Conservation (phyloP, 2,797 vertebrate species). For the Parotocinclus haroldoi region DNA sequence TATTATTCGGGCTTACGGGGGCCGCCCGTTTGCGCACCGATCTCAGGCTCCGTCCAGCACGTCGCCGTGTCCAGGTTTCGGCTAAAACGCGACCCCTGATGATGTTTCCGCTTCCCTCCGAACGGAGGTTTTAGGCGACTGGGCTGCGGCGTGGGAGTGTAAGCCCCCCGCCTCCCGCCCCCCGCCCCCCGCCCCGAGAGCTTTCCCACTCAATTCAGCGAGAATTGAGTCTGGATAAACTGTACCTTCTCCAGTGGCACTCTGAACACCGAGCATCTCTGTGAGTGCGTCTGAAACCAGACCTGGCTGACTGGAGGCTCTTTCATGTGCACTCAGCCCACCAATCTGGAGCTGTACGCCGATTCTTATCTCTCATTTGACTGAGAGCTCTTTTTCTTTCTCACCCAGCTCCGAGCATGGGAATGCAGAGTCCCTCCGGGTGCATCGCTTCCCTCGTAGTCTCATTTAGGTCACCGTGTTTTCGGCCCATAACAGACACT, state of each 20-base stretch:
- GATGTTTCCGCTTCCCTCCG: background rate
- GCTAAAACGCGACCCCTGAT: slow-evolving; percentile 27
- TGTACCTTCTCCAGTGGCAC: slow-evolving; percentile 6
- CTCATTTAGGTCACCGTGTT: too few relatives aligned
- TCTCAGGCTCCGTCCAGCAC: slow-evolving; percentile 5
- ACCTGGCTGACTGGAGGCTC: slow-evolving; percentile 13
- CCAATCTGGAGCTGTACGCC: slow-evolving; percentile 5
- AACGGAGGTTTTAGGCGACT: slow-evolving; percentile 2
- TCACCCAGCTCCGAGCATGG: background rate
- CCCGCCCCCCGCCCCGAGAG: background rate
- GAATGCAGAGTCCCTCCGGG: background rate
- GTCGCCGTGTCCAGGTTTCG: slow-evolving; percentile 14
- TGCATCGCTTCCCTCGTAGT: too few relatives aligned
- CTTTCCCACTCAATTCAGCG: slow-evolving; percentile 10
- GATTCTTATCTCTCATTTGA: slow-evolving; percentile 24
- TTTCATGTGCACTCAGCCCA: slow-evolving; percentile 21
- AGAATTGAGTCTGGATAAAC: slow-evolving; percentile 5
- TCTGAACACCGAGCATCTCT: slow-evolving; percentile 1
- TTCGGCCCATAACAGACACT: too few relatives aligned
- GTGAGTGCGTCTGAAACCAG: background rate
- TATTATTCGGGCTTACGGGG: background rate
- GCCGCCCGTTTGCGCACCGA: too few relatives aligned
- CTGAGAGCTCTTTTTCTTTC: background rate
- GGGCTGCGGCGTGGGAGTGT: slow-evolving; percentile 8
- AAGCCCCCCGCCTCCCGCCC: background rate